Evolutionary conservation across 2,113 vertebrate genomes (phyloP).

Genomic region (Passer montanus): DNA sequence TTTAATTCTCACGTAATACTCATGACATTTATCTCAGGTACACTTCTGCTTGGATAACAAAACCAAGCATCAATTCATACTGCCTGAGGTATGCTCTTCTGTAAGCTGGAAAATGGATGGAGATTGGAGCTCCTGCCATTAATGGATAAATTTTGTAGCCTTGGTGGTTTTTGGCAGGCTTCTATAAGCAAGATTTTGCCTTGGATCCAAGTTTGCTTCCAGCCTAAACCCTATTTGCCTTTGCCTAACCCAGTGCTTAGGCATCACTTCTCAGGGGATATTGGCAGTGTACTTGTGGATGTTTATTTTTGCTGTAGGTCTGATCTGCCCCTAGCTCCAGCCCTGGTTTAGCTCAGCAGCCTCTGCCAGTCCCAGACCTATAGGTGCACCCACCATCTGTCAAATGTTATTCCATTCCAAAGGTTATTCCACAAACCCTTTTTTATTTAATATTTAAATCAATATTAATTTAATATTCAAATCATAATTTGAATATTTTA

Average conservation of each 20-base stretch:
- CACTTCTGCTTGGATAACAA: not conserved
- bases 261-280: not conserved
- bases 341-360: not conserved
- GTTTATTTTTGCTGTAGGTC: not conserved
- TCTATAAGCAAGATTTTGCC: not conserved
- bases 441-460: no score
- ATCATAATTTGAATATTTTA: no score
- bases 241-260: not conserved
- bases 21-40: not conserved
- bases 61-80: not conserved
- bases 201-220: not conserved
- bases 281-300: not conserved
- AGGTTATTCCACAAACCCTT: no score
- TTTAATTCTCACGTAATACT: not conserved
- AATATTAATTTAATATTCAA: no score
- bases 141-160: not conserved
- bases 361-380: not conserved
- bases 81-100: rapidly evolving
- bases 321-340: not conserved
- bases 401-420: no score
- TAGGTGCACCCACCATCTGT: not conserved
- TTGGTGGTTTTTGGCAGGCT: not conserved
- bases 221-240: not conserved
- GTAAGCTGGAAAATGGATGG: not conserved
- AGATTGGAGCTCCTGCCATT: not conserved